Base-by-base conservation (phyloP, 2,797 vertebrate genomes). In the Kryptopterus vitreolus region DNA sequence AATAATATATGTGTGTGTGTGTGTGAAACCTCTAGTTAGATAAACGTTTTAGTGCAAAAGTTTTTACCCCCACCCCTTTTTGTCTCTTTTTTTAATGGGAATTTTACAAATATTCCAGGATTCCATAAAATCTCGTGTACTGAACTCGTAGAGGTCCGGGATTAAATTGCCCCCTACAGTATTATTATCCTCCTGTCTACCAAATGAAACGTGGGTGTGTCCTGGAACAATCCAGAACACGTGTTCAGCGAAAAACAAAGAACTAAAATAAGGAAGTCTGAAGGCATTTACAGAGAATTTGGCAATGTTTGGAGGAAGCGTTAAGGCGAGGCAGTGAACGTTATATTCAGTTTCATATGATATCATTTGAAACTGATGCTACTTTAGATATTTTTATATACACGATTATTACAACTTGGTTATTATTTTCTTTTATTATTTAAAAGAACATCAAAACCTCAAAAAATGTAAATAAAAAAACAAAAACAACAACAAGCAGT, bases 191-290 rank as follows among this genome's bases (percentile, higher is more conserved):
- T 57, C 53, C 53, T 1, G 2, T 55, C 22, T n/a, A n/a, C 53
- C n/a, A n/a, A 57, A 24, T 24, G n/a, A 24, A 29, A 59, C 18
- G 10, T 5, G 12, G 13, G 16, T 58, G 9, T 1, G 24, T 58
- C 16, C 55, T 4, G 16, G 4, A 10, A 43, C 35, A n/a, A 43
- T 22, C 33, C 10, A 38, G 12, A 43, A n/a, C 16, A 35, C n/a
- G 4, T 43, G 63, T 35, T 38, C 4, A n/a, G 12, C 20, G 22
- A 1, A 13, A n/a, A 24, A n/a, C 20, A 43, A 66, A 66, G 35
- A 43, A 66, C 31, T 63, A 63, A 63, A 35, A 35, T 31, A 35
- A 38, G 35, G 63, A 66, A 66, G 63, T 66, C 63, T 12, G 24
- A 43, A 12, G 38, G 20, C 35, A 24, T 4, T 50, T 50, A n/a